Evolutionary conservation across 2,888 invertebrate species (phyloP).

Genomic region (Brenthis ino): DNA sequence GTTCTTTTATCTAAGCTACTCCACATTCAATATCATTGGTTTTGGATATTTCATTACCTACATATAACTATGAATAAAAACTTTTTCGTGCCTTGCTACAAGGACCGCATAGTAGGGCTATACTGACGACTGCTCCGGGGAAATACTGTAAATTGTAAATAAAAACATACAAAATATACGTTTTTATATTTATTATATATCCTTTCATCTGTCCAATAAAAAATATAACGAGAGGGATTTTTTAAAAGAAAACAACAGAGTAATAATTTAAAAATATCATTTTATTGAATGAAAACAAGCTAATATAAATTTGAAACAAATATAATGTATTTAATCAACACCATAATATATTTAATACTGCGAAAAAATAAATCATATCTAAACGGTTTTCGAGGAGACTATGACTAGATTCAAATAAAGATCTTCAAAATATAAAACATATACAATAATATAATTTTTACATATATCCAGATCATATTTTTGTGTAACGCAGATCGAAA

Average conservation of each 20-base stretch:
- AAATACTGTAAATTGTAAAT: conserved; percentile 75
- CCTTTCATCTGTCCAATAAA: neutral
- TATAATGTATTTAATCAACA: neutral
- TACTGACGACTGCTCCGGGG: conserved; percentile 60
- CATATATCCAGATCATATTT: conserved; percentile 1
- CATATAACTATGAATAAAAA: conserved; percentile 17
- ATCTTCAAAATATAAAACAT: conserved; percentile 23
- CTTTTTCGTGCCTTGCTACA: conserved; percentile 46
- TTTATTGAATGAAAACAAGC: conserved; percentile 21
- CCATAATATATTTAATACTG: neutral
- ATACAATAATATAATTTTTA: conserved; percentile 12
- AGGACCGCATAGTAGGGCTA: conserved; percentile 48
- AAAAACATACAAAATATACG: conserved; percentile 47
- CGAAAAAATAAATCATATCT: conserved; percentile 1
- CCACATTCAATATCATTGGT: conserved; percentile 4
- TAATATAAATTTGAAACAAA: conserved; percentile 15
- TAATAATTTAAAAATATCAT: conserved; percentile 25
- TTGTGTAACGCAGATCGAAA: neutral
- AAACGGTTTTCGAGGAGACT: conserved; percentile 45
- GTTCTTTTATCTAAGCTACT: conserved; percentile 13
- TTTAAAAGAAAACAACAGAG: neutral
- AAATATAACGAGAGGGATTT: no score
- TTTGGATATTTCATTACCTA: conserved; percentile 27
- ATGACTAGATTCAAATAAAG: conserved; percentile 48
- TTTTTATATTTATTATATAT: conserved; percentile 9